These are phyloP conservation scores for Kryptolebias marmoratus DNA, from an alignment of 2,113 vertebrate species.

Conservation along the genomic window DNA sequence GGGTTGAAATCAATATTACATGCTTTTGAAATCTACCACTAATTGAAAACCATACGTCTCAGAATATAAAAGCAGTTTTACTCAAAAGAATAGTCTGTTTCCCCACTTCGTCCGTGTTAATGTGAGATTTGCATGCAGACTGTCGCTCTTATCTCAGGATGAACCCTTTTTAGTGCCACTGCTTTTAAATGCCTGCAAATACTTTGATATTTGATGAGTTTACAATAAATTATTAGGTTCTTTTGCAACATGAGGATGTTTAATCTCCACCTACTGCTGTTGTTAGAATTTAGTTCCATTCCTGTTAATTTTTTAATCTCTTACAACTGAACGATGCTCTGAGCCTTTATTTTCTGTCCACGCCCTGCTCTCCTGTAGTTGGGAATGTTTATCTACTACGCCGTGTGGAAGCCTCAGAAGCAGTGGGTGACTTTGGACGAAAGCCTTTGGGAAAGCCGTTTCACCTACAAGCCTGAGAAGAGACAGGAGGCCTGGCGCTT, in stretches of 20 bases:
- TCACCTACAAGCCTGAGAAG: slow-evolving; percentile 81
- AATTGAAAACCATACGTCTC: no score
- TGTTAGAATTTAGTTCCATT: not conserved
- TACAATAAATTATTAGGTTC: no score
- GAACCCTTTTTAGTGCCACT: slow-evolving; percentile 6
- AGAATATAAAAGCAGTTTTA: no score
- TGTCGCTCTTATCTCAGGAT: not conserved
- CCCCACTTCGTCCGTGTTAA: not conserved
- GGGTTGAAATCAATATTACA: no score
- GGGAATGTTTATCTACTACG: slow-evolving; percentile 90
- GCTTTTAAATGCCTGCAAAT: slow-evolving; percentile 21
- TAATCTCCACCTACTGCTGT: no score
- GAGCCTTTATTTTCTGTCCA: not conserved
- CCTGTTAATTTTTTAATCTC: not conserved
- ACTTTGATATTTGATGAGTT: not conserved
- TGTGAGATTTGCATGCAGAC: not conserved
- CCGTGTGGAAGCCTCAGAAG: slow-evolving; percentile 90
- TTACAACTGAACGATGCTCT: no score
- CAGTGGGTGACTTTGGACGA: slow-evolving; percentile 88
- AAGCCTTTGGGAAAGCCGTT: slow-evolving; percentile 84
- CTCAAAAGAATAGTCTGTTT: no score
- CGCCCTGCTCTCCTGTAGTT: slow-evolving; percentile 71
- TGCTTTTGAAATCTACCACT: no score
- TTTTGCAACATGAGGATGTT: no score
- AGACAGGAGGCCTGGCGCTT: slow-evolving; percentile 90